Evolutionary conservation across 2,797 vertebrate species (phyloP).

Genomic region (Melanotaenia pygmaea): DNA sequence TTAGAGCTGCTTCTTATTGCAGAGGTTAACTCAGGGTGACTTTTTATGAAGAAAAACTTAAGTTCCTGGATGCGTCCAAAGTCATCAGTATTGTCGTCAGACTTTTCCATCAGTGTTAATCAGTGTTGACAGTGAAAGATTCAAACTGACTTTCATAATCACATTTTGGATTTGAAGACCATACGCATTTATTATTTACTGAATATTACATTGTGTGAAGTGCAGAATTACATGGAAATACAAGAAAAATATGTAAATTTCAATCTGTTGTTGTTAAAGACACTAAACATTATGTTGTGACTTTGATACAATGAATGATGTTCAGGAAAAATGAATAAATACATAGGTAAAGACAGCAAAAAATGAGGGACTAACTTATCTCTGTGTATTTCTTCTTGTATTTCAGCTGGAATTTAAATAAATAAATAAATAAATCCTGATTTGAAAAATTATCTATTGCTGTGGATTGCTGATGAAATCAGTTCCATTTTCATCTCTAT

Average conservation of each 20-base stretch:
- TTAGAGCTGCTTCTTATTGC: conserved; percentile 34
- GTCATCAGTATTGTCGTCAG: conserved; percentile 10
- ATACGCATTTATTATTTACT: not conserved
- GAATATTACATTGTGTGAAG: not conserved
- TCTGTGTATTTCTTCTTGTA: conserved; percentile 18
- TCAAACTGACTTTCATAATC: not conserved
- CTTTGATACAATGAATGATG: conserved; percentile 1
- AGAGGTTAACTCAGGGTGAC: conserved; percentile 13
- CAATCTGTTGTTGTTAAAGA: not conserved
- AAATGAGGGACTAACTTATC: not conserved
- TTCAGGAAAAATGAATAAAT: not conserved
- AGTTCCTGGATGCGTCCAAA: conserved; percentile 13
- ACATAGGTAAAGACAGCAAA: conserved; percentile 1
- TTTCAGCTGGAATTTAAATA: not conserved
- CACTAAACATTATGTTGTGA: not conserved
- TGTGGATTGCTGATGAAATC: conserved; percentile 61
- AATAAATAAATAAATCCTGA: not conserved
- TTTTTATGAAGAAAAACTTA: conserved; percentile 30
- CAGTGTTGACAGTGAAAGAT: not conserved
- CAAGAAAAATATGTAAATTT: not conserved
- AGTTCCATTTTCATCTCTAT: conserved; percentile 69
- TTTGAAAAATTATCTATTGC: conserved; percentile 44
- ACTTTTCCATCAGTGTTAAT: conserved; percentile 6
- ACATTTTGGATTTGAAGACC: not conserved
- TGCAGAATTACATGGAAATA: not conserved